These are phyloP conservation scores for Poecilobothrus nobilitatus DNA, from an alignment of 2,888 invertebrate species.

Conservation along the genomic window DNA sequence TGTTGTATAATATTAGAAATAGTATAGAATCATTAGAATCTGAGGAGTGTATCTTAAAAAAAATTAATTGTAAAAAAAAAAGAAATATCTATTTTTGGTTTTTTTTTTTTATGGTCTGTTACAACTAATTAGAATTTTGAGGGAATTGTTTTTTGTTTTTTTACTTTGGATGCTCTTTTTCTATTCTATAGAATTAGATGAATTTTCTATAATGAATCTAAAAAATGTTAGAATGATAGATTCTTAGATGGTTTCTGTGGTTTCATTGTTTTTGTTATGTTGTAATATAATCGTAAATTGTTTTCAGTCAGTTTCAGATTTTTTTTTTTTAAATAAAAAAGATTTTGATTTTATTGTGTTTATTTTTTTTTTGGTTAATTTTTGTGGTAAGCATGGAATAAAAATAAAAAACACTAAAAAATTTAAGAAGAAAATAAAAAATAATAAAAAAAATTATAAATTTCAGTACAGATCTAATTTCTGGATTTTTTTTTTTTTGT, in stretches of 20 bases:
- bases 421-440: too few species aligned
- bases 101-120: constrained; percentile 1
- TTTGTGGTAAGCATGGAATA: background rate
- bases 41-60: background rate
- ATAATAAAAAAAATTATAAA: background rate
- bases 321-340: too few species aligned
- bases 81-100: background rate
- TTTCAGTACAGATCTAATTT: background rate
- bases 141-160: background rate
- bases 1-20: too few species aligned
- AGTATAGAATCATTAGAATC: background rate
- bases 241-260: too few species aligned
- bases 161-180: too few species aligned
- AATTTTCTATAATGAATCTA: too few species aligned
- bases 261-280: too few species aligned
- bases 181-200: too few species aligned
- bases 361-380: background rate
- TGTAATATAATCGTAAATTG: too few species aligned
- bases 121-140: background rate
- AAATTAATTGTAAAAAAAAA: constrained; percentile 1
- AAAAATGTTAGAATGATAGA: too few species aligned
- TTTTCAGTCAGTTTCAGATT: too few species aligned
- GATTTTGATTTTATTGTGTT: background rate
- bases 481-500: background rate
- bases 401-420: too few species aligned